phyloP scores from a whole-genome alignment of 2,113 vertebrate genomes.

The Vanacampus margaritifer region DNA sequence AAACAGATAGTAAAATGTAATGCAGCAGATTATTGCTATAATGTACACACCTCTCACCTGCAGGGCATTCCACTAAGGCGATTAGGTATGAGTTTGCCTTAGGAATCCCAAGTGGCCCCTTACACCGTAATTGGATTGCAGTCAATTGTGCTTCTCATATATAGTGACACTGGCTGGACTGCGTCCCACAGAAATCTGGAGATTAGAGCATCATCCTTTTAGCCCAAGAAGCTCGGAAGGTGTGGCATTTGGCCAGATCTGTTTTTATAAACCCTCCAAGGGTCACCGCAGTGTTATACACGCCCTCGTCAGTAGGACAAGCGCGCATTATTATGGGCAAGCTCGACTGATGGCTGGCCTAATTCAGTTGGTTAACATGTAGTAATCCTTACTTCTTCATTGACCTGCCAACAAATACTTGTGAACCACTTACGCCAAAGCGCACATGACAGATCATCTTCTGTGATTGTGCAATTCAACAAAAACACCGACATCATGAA shows the following conservation, averaged over 20 bases:
- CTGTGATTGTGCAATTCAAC: not conserved
- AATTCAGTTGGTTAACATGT: slow-evolving; percentile 6
- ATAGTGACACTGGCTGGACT: slow-evolving; percentile 19
- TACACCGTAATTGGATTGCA: slow-evolving; percentile 50
- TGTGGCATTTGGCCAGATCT: slow-evolving; percentile 37
- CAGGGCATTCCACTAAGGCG: not conserved
- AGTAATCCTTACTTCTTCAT: slow-evolving; percentile 16
- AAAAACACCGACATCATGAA: not conserved
- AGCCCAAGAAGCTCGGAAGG: slow-evolving; percentile 34
- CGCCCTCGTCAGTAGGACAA: slow-evolving; percentile 14
- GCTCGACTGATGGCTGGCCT: slow-evolving; percentile 8
- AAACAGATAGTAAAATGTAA: not conserved
- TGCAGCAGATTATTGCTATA: slow-evolving; percentile 21
- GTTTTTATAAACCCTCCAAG: slow-evolving; percentile 45
- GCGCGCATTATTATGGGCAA: slow-evolving; percentile 21
- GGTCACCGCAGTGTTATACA: slow-evolving; percentile 17
- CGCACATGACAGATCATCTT: not conserved
- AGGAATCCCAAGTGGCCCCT: slow-evolving; percentile 32
- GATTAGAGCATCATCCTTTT: slow-evolving; percentile 59
- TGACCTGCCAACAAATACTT: not conserved
- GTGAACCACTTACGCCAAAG: not conserved
- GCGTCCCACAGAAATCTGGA: slow-evolving; percentile 37
- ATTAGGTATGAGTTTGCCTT: slow-evolving; percentile 7
- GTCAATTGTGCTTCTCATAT: slow-evolving; percentile 29
- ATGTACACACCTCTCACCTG: slow-evolving; percentile 25